Percentiles rank a stretch among this genome's conserved stretches.
Conservation (phyloP, 2,113 vertebrate genomes). For the Prietella phreatophila region DNA sequence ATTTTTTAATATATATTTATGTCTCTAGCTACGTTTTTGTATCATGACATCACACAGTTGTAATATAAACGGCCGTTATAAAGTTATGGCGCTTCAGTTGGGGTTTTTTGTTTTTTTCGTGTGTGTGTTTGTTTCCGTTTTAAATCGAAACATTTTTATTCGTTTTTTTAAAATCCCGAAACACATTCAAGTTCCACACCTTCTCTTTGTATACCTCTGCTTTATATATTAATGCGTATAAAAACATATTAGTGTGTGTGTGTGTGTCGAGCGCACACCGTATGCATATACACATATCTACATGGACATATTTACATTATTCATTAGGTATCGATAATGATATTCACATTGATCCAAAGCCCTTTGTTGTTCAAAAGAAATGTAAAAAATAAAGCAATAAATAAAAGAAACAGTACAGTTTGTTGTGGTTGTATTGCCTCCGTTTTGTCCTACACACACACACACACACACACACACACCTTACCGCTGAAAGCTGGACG, state of each 20-base stretch:
- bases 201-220: conserved; percentile 26
- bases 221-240: conserved; percentile 47
- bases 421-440: conserved; percentile 53
- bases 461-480: conserved; percentile 23
- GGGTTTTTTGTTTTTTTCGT: neutral
- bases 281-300: conserved; percentile 62
- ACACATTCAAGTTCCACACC: conserved; percentile 32
- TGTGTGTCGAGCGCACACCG: conserved; percentile 56
- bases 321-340: conserved; percentile 61
- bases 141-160: neutral
- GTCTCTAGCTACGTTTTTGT: neutral
- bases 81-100: neutral
- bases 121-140: neutral
- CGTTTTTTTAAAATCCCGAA: neutral
- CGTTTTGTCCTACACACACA: conserved; percentile 22
- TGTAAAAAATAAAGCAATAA: conserved; percentile 32
- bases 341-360: conserved; percentile 67
- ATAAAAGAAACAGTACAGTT: conserved; percentile 61
- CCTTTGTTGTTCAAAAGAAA: conserved; percentile 60
- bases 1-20: neutral
- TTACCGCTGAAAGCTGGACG: conserved; percentile 25
- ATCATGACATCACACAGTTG: conserved; percentile 8
- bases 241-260: conserved; percentile 56
- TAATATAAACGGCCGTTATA: neutral
- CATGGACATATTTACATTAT: conserved; percentile 66